Percentiles rank a stretch among this genome's conserved stretches.
Evolutionary conservation across 2,888 invertebrate species (phyloP).

Genomic region (Candidula unifasciata): DNA sequence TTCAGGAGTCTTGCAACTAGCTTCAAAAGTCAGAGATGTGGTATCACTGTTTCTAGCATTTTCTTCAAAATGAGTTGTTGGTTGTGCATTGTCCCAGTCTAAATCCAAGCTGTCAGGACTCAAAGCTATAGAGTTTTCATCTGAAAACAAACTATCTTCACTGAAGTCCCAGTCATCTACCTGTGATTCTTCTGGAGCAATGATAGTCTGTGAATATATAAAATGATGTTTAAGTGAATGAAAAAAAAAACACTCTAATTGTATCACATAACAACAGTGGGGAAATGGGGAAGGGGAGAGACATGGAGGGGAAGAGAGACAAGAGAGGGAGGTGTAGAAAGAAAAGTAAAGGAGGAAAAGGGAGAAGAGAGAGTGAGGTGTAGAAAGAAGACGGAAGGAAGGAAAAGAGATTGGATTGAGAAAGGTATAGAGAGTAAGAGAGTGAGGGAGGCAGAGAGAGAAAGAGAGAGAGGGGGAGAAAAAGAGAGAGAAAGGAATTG

Average conservation of each 20-base stretch:
- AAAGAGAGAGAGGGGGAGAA: background rate
- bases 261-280: too few relatives aligned
- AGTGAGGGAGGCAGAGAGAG: too few relatives aligned
- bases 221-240: background rate
- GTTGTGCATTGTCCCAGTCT: conserved; percentile 4
- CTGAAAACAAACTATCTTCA: conserved; percentile 11
- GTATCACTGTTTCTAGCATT: background rate
- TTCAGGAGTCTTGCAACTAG: too few relatives aligned
- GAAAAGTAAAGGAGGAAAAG: too few relatives aligned
- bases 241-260: too few relatives aligned
- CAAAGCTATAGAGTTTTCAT: background rate
- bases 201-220: background rate
- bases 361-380: too few relatives aligned
- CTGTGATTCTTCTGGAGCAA: background rate
- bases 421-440: too few relatives aligned
- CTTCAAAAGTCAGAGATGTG: background rate
- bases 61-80: background rate
- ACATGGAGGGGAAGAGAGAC: too few relatives aligned
- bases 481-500: background rate
- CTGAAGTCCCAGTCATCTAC: conserved; percentile 25
- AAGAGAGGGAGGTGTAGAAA: too few relatives aligned
- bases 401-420: too few relatives aligned
- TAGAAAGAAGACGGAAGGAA: too few relatives aligned
- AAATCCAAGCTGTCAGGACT: conserved; percentile 29
- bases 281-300: too few relatives aligned